These are phyloP conservation scores for Brenthis ino DNA, from an alignment of 2,888 invertebrate species.

Conservation along the genomic window DNA sequence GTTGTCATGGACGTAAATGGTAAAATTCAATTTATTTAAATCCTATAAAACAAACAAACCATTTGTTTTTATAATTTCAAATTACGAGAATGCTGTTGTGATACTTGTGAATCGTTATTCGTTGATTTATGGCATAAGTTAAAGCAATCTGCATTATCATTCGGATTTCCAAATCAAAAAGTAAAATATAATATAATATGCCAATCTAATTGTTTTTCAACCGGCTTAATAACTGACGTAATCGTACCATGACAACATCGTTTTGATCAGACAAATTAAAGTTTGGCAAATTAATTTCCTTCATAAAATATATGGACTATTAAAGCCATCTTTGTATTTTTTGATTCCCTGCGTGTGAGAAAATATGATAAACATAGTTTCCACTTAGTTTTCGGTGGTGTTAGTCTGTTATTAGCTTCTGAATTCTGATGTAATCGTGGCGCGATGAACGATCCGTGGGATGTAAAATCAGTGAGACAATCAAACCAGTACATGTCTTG, in stretches of 20 bases:
- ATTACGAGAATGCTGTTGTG: slow-evolving; percentile 1
- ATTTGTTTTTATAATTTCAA: slow-evolving; percentile 19
- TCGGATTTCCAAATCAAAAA: background rate
- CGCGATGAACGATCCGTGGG: slow-evolving; percentile 77
- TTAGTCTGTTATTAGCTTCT: slow-evolving; percentile 14
- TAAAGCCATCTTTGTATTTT: slow-evolving; percentile 16
- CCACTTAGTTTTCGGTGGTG: slow-evolving; percentile 8
- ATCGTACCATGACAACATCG: slow-evolving; percentile 72
- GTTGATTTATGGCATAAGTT: slow-evolving; percentile 3
- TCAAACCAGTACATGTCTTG: slow-evolving; percentile 83
- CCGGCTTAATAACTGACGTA: slow-evolving; percentile 64
- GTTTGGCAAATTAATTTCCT: slow-evolving; percentile 52
- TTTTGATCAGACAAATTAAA: slow-evolving; percentile 29
- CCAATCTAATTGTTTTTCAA: slow-evolving; percentile 16
- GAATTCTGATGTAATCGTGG: slow-evolving; percentile 26
- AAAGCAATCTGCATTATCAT: slow-evolving; percentile 1
- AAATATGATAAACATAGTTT: slow-evolving; percentile 1
- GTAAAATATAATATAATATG: slow-evolving; percentile 21
- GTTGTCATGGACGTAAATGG: slow-evolving; percentile 20
- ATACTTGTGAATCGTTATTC: background rate
- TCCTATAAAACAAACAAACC: slow-evolving; percentile 1
- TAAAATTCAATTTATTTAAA: slow-evolving; percentile 12
- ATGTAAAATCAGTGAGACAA: slow-evolving; percentile 71
- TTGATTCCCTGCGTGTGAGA: slow-evolving; percentile 30
- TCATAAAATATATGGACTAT: slow-evolving; percentile 17